Conservation (phyloP, 2,113 vertebrate species). For the Bagarius yarrelli region DNA sequence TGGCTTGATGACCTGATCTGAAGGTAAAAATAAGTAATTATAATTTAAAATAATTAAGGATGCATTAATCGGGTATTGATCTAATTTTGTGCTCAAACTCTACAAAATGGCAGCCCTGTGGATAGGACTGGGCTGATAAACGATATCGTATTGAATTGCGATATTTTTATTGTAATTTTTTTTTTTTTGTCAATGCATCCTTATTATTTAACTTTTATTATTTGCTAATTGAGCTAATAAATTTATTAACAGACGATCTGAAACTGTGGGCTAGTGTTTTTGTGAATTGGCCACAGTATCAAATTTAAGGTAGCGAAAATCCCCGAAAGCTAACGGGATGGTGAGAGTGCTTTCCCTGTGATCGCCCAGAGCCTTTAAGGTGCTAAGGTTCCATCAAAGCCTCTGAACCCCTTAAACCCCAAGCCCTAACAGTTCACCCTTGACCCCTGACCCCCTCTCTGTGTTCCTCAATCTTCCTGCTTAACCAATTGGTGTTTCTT, state of each 20-base stretch:
- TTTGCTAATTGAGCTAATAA: not conserved
- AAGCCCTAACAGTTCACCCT: slow-evolving; percentile 73
- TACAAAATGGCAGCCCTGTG: no score
- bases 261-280: not conserved
- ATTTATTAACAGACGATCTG: not conserved
- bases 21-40: not conserved
- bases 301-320: slow-evolving; percentile 54
- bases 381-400: slow-evolving; percentile 53
- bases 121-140: no score
- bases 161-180: no score
- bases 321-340: slow-evolving; percentile 57
- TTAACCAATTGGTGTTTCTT: slow-evolving; percentile 99
- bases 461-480: slow-evolving; percentile 92
- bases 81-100: no score
- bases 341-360: slow-evolving; percentile 69
- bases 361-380: slow-evolving; percentile 61
- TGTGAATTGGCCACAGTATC: slow-evolving; percentile 17
- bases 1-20: not conserved
- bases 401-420: slow-evolving; percentile 59
- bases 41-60: no score
- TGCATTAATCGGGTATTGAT: no score
- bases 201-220: not conserved
- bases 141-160: no score
- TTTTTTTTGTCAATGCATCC: not conserved
- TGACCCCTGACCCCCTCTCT: slow-evolving; percentile 73